Base-by-base conservation (phyloP, 1,140 invertebrate species). In the Drosophila eugracilis region DNA sequence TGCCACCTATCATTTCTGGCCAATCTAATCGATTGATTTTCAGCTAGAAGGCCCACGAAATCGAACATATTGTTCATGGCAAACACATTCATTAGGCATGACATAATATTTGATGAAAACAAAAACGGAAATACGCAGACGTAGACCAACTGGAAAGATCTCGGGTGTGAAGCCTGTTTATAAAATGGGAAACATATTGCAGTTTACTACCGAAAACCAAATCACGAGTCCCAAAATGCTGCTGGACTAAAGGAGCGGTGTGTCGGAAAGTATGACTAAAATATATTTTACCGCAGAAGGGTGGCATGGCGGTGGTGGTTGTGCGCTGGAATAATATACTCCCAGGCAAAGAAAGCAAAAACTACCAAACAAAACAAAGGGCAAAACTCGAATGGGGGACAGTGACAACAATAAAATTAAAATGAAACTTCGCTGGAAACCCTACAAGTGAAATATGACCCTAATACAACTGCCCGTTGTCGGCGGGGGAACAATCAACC, bases 371-470 rank as follows among this genome's bases (percentile, higher is more conserved):
- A 80, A 59, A 63, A 69, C 47, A 67, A 73, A 59, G 70, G 74
- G 62, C 55, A 62, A 63, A 79, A 73, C 44, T 71, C 67, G 65
- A 55, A 71, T 26, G 45, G 60, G 63, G 63, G 45, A 30, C 44
- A 52, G 62, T 47, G 63, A 53, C 22, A 69, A 80, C 76, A 85
- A 90, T 86, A 75, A 81, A 85, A 89, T 78, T 78, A 89, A 84
- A 88, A 88, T 76, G 84, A 89, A 88, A 86, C 75, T 90, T 90
- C 88, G 70, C 72, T 90, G 86, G 86, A 90, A 90, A 86, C 86
- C 86, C 75, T 90, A 86, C 81, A 90, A 88, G 80, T 89, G 86
- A 90, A 90, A 90, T 90, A 90, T 90, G 86, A 90, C 86, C 86
- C 88, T 90, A 90, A 90, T 89, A 90, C 83, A 90, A 90, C 79